Evolutionary conservation across 1,140 invertebrate species (phyloP).

Genomic region (Macrocentrus cingulum): DNA sequence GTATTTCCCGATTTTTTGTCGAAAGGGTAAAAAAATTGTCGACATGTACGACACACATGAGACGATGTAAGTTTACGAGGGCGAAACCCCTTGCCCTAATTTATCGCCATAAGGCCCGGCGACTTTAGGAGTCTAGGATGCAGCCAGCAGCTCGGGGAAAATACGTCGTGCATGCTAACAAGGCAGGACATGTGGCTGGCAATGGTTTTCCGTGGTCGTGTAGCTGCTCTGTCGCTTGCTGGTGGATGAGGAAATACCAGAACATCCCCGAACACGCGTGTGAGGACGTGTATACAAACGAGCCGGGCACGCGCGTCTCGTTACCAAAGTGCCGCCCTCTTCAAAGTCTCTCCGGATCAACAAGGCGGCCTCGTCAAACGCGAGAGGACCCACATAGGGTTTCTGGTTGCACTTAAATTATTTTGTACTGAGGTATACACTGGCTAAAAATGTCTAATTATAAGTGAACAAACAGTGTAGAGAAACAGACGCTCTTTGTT

Average conservation of each 20-base stretch:
- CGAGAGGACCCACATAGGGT: neutral
- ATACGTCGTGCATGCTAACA: constrained; percentile 36
- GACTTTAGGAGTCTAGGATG: neutral
- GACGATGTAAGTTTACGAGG: constrained; percentile 9
- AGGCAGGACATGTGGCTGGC: constrained; percentile 43
- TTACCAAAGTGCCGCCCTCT: constrained; percentile 54
- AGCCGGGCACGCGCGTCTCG: constrained; percentile 47
- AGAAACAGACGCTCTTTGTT: too few species aligned
- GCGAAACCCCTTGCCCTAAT: constrained; percentile 11
- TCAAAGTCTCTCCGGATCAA: neutral
- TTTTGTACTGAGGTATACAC: neutral
- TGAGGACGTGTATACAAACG: constrained; percentile 20
- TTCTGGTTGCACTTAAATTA: neutral
- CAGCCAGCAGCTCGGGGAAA: too few species aligned
- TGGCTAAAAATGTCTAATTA: too few species aligned
- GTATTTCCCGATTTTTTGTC: neutral
- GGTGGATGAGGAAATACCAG: too few species aligned
- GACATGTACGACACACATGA: neutral
- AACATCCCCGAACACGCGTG: constrained; percentile 21
- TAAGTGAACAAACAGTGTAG: too few species aligned
- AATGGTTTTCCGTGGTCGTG: too few species aligned
- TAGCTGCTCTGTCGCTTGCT: neutral
- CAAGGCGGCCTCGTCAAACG: neutral
- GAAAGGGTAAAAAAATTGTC: constrained; percentile 1
- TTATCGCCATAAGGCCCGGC: constrained; percentile 1